These are phyloP conservation scores for Calephelis nemesis DNA, from an alignment of 1,140 invertebrate species.

Conservation along the genomic window DNA sequence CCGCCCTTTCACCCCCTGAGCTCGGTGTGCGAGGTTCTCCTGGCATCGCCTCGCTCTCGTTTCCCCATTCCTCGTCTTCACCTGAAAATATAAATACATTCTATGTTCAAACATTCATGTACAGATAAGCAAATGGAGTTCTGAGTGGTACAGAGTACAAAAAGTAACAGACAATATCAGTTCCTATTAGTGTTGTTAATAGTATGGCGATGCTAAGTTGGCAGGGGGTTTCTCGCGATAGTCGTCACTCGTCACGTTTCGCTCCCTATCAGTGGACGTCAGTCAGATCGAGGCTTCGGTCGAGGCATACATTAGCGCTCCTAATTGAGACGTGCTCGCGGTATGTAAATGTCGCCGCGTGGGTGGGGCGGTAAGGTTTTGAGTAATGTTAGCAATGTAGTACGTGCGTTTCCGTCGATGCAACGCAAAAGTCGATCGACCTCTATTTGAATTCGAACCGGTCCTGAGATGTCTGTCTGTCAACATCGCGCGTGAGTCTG, in stretches of 20 bases:
- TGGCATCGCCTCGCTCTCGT: slow-evolving; percentile 78
- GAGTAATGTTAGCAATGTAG: slow-evolving; percentile 60
- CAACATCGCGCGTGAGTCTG: slow-evolving; percentile 61
- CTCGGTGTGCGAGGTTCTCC: slow-evolving; percentile 73
- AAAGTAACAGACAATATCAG: slow-evolving; percentile 56
- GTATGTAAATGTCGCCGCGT: slow-evolving; percentile 75
- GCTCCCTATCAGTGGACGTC: slow-evolving; percentile 67
- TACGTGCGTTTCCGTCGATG: slow-evolving; percentile 40
- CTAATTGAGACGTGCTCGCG: slow-evolving; percentile 77
- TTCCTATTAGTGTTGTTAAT: slow-evolving; percentile 73
- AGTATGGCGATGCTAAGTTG: slow-evolving; percentile 59
- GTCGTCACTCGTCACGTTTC: slow-evolving; percentile 76
- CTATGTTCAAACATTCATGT: slow-evolving; percentile 27
- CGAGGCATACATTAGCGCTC: slow-evolving; percentile 79
- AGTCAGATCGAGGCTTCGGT: slow-evolving; percentile 67
- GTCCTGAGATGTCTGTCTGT: slow-evolving; percentile 54
- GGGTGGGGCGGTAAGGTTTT: slow-evolving; percentile 62
- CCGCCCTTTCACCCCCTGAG: slow-evolving; percentile 62
- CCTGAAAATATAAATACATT: slow-evolving; percentile 61
- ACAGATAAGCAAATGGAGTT: slow-evolving; percentile 45
- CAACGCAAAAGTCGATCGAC: slow-evolving; percentile 37
- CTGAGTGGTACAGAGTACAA: slow-evolving; percentile 42
- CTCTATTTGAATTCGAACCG: slow-evolving; percentile 47
- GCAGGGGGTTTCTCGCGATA: slow-evolving; percentile 65
- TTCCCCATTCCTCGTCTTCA: slow-evolving; percentile 82